Percentiles rank a stretch among this genome's conserved stretches.
Conservation (phyloP, 2,888 invertebrate genomes). For the Dolichomitus sp. region DNA sequence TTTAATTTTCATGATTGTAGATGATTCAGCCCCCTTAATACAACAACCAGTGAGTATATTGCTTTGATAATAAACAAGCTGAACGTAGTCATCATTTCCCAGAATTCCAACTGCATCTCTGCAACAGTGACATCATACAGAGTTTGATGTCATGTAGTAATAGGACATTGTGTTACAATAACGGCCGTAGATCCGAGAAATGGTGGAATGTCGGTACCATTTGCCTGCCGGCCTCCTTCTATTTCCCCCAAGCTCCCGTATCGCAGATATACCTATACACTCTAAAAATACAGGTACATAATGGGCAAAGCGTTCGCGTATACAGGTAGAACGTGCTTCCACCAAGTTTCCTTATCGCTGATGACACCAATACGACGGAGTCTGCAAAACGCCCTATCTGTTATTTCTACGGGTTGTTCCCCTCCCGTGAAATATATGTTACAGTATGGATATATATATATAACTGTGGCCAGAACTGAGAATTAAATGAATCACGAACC, state of each 20-base stretch:
- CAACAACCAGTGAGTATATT: background rate
- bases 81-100: background rate
- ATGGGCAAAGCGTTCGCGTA: constrained; percentile 9
- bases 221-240: background rate
- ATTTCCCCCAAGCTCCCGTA: constrained; percentile 11
- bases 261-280: background rate
- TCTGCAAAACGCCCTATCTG: constrained; percentile 41
- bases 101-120: background rate
- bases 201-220: constrained; percentile 3
- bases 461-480: constrained; percentile 30
- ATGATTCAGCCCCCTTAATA: background rate
- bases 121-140: background rate
- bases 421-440: constrained; percentile 10
- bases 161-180: background rate
- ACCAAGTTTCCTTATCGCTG: constrained; percentile 59
- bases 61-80: background rate
- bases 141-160: background rate
- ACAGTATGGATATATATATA: background rate
- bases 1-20: no score
- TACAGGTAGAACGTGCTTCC: constrained; percentile 41
- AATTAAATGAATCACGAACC: constrained; percentile 45
- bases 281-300: background rate
- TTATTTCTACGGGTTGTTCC: constrained; percentile 47
- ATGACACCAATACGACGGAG: constrained; percentile 62
- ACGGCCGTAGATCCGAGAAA: background rate